These are phyloP conservation scores for Anagrus nilaparvatae DNA, from an alignment of 1,140 invertebrate genomes.

Conservation along the genomic window DNA sequence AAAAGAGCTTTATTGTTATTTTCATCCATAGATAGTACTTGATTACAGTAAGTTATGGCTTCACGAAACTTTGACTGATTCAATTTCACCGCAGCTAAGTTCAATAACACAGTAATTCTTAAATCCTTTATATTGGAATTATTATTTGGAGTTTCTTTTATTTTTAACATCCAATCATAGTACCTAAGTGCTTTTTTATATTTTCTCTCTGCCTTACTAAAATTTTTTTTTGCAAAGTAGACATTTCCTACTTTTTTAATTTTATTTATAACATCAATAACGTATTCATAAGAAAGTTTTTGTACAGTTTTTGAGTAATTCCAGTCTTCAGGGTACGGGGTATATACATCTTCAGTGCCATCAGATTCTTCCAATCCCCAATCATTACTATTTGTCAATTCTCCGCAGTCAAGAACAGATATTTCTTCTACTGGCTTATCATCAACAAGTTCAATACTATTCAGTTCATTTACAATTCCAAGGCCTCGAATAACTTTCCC, in stretches of 20 bases:
- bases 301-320: slow-evolving; percentile 31
- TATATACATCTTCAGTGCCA: slow-evolving; percentile 55
- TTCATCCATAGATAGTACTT: slow-evolving; percentile 54
- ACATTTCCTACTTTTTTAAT: slow-evolving; percentile 65
- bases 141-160: slow-evolving; percentile 21
- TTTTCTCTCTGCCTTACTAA: slow-evolving; percentile 51
- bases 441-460: slow-evolving; percentile 42
- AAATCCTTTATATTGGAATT: slow-evolving; percentile 23
- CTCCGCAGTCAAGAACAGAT: slow-evolving; percentile 61
- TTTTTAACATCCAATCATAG: slow-evolving; percentile 43
- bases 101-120: slow-evolving; percentile 46
- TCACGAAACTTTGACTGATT: slow-evolving; percentile 52
- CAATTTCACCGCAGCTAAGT: slow-evolving; percentile 58
- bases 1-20: slow-evolving; percentile 70
- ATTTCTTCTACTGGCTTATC: slow-evolving; percentile 51
- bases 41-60: slow-evolving; percentile 50
- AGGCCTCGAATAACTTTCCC: slow-evolving; percentile 68
- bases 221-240: slow-evolving; percentile 53
- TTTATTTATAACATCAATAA: slow-evolving; percentile 40
- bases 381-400: slow-evolving; percentile 47
- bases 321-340: slow-evolving; percentile 68
- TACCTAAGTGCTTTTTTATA: slow-evolving; percentile 67
- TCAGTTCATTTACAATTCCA: slow-evolving; percentile 55
- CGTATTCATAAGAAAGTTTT: slow-evolving; percentile 25
- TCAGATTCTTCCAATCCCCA: slow-evolving; percentile 62